Evolutionary conservation across 1,140 invertebrate genomes (phyloP).

Genomic region (Cyclina sinensis): DNA sequence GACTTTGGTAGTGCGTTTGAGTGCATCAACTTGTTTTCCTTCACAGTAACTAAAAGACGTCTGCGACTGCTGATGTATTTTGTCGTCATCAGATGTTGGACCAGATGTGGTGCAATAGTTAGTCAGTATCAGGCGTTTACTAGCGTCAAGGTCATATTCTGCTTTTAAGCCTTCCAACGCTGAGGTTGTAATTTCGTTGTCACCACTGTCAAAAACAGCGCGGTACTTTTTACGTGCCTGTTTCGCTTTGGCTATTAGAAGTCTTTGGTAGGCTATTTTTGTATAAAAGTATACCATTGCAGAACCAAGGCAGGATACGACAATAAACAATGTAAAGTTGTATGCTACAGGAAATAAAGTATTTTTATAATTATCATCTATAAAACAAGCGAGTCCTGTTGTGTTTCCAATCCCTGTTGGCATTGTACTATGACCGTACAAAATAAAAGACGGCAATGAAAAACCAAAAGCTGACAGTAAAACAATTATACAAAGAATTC

Average conservation of each 20-base stretch:
- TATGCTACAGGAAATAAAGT: constrained; percentile 1
- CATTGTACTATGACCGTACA: constrained; percentile 4
- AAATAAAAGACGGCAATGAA: constrained; percentile 46
- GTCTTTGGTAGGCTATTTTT: constrained; percentile 5
- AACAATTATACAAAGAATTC: background rate
- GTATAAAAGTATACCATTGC: constrained; percentile 15
- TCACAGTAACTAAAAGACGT: too few relatives aligned
- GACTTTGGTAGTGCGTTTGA: too few relatives aligned
- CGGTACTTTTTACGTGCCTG: background rate
- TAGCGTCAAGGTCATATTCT: background rate
- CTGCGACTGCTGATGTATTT: too few relatives aligned
- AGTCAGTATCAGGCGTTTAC: too few relatives aligned
- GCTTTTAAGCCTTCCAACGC: background rate
- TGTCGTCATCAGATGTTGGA: too few relatives aligned
- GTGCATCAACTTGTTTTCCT: too few relatives aligned
- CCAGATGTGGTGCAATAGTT: too few relatives aligned
- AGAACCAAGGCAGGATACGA: background rate
- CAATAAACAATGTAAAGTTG: background rate
- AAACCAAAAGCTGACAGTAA: background rate
- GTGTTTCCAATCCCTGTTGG: constrained; percentile 1
- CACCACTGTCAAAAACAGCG: background rate
- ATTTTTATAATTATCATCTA: background rate
- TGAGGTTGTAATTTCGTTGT: background rate
- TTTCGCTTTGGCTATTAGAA: background rate
- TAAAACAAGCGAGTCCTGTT: constrained; percentile 24